Conservation (phyloP, 2,797 vertebrate genomes). For the Sciurus carolinensis region DNA sequence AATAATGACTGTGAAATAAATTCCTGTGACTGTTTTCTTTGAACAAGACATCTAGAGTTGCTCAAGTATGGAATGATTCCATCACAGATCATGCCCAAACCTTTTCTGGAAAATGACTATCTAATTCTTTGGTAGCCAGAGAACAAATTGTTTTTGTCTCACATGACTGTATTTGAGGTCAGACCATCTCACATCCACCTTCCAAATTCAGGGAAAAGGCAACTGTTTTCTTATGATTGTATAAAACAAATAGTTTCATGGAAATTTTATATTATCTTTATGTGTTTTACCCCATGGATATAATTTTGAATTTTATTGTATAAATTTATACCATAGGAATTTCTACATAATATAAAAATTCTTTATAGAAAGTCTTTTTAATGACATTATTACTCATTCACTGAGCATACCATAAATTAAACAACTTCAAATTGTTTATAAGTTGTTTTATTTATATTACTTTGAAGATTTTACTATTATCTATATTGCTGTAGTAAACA, state of each 20-base stretch:
- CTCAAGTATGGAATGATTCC: slow-evolving; percentile 2
- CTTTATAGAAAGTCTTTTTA: slow-evolving; percentile 50
- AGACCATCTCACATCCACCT: neutral
- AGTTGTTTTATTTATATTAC: slow-evolving; percentile 45
- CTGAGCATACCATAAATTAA: slow-evolving; percentile 40
- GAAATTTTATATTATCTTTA: slow-evolving; percentile 61
- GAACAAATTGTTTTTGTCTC: slow-evolving; percentile 52
- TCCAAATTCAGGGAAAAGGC: slow-evolving; percentile 20
- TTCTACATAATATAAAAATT: slow-evolving; percentile 50
- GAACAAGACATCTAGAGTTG: neutral
- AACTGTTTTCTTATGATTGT: neutral
- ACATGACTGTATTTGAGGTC: slow-evolving; percentile 13
- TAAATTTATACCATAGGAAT: slow-evolving; percentile 44
- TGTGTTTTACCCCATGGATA: neutral
- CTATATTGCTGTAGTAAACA: neutral
- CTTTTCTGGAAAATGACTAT: slow-evolving; percentile 34
- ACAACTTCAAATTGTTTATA: slow-evolving; percentile 21
- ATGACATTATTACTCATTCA: neutral
- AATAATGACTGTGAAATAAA: neutral
- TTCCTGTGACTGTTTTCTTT: slow-evolving; percentile 43
- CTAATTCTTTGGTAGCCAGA: neutral
- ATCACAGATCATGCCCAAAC: neutral
- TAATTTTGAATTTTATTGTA: slow-evolving; percentile 56
- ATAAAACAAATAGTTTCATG: neutral
- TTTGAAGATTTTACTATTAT: slow-evolving; percentile 17